Conservation (phyloP, 2,113 vertebrate genomes). For the Stomatorhinus ivindoensis region DNA sequence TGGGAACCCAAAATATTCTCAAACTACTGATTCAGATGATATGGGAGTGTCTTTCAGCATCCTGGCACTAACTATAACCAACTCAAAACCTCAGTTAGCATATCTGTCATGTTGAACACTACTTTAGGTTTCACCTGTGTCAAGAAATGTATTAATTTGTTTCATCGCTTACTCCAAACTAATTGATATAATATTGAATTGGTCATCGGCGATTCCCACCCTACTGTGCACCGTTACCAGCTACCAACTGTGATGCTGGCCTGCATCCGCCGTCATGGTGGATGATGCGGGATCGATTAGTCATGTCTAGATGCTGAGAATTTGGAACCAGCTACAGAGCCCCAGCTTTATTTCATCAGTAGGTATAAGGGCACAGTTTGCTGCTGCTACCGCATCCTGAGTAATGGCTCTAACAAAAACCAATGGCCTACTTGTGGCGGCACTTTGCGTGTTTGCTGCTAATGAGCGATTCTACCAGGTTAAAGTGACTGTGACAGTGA, state of each 20-base stretch:
- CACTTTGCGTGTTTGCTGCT: background rate
- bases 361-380: background rate
- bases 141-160: background rate
- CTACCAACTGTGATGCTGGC: slow-evolving; percentile 32
- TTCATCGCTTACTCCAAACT: background rate
- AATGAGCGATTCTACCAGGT: background rate
- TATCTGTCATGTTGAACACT: background rate
- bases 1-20: background rate
- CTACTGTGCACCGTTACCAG: background rate
- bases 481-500: background rate
- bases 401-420: slow-evolving; percentile 6
- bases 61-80: background rate
- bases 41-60: background rate
- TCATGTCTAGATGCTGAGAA: slow-evolving; percentile 14
- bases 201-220: background rate
- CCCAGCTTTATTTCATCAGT: slow-evolving; percentile 1
- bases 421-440: background rate
- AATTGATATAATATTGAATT: background rate
- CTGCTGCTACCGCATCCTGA: background rate
- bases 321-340: slow-evolving; percentile 12
- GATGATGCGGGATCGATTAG: background rate
- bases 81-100: background rate
- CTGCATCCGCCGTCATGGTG: background rate
- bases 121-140: too few species aligned
- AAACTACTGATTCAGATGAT: background rate